Conservation (phyloP, 1,140 invertebrate species). For the Caenorhabditis briggsae region DNA sequence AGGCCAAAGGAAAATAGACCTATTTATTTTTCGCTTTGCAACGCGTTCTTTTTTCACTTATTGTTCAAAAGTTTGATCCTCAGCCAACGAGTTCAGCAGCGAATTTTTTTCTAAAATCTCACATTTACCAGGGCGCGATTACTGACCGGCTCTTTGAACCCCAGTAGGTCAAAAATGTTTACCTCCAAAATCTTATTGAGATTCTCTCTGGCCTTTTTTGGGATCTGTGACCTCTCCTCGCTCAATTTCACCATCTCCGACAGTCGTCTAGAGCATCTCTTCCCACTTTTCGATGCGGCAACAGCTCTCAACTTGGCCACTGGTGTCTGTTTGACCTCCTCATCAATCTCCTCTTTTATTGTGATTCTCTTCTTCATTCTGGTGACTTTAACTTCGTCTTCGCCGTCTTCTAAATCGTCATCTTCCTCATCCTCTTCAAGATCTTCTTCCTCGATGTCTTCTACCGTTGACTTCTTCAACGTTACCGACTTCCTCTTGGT, state of each 20-base stretch:
- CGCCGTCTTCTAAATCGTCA: neutral
- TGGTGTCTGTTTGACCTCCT: conserved; percentile 27
- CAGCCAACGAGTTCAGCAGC: too few species aligned
- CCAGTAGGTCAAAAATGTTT: neutral
- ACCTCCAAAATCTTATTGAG: conserved; percentile 1
- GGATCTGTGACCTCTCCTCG: conserved; percentile 4
- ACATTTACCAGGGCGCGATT: too few species aligned
- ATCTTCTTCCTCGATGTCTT: neutral
- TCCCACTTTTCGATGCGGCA: neutral
- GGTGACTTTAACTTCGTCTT: neutral
- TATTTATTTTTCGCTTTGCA: too few species aligned
- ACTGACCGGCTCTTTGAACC: too few species aligned
- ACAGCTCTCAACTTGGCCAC: conserved; percentile 18
- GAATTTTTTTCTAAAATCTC: too few species aligned
- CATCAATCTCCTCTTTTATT: conserved; percentile 32
- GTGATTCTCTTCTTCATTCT: neutral
- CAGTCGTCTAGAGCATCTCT: conserved; percentile 21
- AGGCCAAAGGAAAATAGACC: neutral
- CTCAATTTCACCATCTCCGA: conserved; percentile 24
- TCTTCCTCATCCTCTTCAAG: conserved; percentile 1
- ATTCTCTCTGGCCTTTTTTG: conserved; percentile 11
- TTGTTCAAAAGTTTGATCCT: too few species aligned
- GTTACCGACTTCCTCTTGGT: neutral
- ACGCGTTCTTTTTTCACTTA: too few species aligned
- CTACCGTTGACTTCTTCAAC: neutral